phyloP scores from a whole-genome alignment of 2,113 vertebrate genomes.

The Noturus placidus region DNA sequence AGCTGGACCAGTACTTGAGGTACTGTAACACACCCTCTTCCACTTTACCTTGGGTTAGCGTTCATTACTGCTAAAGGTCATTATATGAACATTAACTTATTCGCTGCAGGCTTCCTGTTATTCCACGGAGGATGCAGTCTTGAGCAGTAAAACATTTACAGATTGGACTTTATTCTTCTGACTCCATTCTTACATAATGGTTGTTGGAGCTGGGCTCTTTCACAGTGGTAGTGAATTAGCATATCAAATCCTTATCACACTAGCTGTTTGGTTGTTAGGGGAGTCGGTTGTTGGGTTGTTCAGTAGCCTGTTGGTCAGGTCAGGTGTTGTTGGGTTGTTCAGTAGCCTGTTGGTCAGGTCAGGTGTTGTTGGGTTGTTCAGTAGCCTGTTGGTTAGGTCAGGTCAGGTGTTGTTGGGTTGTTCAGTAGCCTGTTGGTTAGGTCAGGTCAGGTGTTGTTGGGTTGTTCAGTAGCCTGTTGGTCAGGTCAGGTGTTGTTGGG shows the following conservation, averaged over 20 bases:
- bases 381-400: too few species aligned
- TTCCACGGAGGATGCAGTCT: not conserved
- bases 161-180: not conserved
- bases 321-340: not conserved
- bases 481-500: not conserved
- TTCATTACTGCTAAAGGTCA: not conserved
- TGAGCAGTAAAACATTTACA: not conserved
- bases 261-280: not conserved
- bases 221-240: not conserved
- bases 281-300: not conserved
- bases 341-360: not conserved
- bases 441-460: too few species aligned
- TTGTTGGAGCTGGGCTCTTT: not conserved
- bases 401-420: too few species aligned
- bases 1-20: conserved; percentile 91
- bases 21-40: conserved; percentile 55
- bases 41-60: not conserved
- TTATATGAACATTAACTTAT: not conserved
- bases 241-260: not conserved
- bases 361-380: not conserved
- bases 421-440: too few species aligned
- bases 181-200: too few species aligned
- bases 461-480: too few species aligned
- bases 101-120: not conserved
- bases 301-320: not conserved